These are phyloP conservation scores for Drosophila picticornis DNA, from an alignment of 2,888 invertebrate species.

Conservation along the genomic window DNA sequence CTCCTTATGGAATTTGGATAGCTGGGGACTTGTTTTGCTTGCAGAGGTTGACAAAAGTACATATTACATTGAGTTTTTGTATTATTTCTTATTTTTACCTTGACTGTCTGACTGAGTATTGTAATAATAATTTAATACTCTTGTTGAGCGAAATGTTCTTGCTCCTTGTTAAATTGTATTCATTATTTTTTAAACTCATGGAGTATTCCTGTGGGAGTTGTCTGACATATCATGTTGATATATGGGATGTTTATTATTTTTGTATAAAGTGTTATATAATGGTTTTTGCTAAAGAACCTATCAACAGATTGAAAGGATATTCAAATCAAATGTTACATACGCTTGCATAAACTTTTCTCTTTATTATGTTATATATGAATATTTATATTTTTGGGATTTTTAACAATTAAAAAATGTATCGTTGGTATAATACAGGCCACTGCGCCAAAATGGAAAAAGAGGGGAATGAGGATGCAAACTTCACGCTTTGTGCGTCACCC, in stretches of 20 bases:
- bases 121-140: neutral
- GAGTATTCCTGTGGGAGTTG: neutral
- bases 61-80: neutral
- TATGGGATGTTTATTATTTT: neutral
- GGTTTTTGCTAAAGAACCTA: neutral
- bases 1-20: constrained; percentile 9
- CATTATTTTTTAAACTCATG: neutral
- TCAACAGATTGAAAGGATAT: neutral
- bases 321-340: neutral
- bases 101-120: neutral
- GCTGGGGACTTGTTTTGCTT: constrained; percentile 6
- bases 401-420: constrained; percentile 72
- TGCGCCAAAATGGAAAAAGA: constrained; percentile 85
- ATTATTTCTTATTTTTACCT: neutral
- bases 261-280: neutral
- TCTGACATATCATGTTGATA: neutral
- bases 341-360: neutral
- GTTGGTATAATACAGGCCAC: constrained; percentile 86
- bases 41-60: neutral
- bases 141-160: neutral
- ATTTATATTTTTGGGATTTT: neutral
- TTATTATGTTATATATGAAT: constrained; percentile 81
- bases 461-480: constrained; percentile 85
- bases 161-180: neutral
- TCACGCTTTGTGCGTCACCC: constrained; percentile 84